Percentiles rank a stretch among this genome's conserved stretches.
Evolutionary conservation across 2,113 vertebrate species (phyloP).

Genomic region (Donacobius atricapilla): DNA sequence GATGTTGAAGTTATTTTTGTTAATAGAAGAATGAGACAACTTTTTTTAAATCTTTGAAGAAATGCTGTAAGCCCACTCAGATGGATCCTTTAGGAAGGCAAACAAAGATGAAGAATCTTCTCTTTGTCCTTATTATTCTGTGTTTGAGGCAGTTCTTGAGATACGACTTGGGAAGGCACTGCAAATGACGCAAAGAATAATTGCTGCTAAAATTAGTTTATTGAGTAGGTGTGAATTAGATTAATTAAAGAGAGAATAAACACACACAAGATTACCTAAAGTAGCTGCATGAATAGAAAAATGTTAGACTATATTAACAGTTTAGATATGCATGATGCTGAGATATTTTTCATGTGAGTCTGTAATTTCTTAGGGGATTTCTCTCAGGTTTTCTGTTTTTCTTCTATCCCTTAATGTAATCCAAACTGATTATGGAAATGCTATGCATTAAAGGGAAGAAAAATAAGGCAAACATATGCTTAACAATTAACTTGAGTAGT

Average conservation of each 20-base stretch:
- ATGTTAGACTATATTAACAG: not conserved
- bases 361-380: conserved; percentile 2
- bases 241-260: conserved; percentile 16
- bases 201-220: not conserved
- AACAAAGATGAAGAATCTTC: not conserved
- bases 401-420: not conserved
- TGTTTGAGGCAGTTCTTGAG: not conserved
- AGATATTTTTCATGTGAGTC: not conserved
- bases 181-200: not conserved
- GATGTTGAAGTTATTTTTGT: not conserved
- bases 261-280: not conserved
- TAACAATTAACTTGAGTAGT: not conserved
- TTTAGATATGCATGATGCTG: not conserved
- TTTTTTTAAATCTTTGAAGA: not conserved
- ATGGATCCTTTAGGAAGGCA: not conserved
- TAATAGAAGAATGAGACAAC: not conserved
- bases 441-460: not conserved
- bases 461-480: not conserved
- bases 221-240: not conserved
- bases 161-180: not conserved
- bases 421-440: not conserved
- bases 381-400: not conserved
- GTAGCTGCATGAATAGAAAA: not conserved
- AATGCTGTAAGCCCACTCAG: not conserved
- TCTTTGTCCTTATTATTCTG: not conserved